A percentile compares a stretch with the other conserved stretches of the same genome.
These are phyloP conservation scores for Ceratina calcarata DNA, from an alignment of 1,140 invertebrate species.

Conservation along the genomic window DNA sequence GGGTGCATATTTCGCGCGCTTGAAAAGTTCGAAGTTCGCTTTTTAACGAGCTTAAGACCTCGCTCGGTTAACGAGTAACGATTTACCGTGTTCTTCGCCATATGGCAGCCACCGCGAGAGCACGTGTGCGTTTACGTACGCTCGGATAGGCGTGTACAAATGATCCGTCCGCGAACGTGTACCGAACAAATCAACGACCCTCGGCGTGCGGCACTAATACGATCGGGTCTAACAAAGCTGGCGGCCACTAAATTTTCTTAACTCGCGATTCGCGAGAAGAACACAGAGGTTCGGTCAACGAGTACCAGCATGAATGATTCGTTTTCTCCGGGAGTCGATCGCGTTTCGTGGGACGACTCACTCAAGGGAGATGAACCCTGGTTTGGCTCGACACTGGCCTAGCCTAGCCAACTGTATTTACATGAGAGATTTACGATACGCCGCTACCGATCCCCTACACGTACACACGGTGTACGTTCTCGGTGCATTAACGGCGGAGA, in stretches of 20 bases:
- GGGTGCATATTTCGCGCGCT: conserved; percentile 47
- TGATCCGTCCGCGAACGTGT: not conserved
- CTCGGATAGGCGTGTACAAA: not conserved
- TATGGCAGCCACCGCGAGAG: conserved; percentile 47
- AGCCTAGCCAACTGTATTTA: conserved; percentile 47
- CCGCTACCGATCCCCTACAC: conserved; percentile 39
- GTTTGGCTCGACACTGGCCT: conserved; percentile 39
- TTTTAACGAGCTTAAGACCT: conserved; percentile 60
- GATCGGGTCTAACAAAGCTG: conserved; percentile 66
- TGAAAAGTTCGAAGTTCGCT: conserved; percentile 62
- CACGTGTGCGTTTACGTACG: not conserved
- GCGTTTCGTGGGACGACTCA: conserved; percentile 44
- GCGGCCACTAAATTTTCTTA: conserved; percentile 65
- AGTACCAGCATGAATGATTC: conserved; percentile 41
- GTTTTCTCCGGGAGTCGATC: not conserved
- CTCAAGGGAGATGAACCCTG: conserved; percentile 29
- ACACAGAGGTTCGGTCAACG: not conserved
- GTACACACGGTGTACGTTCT: conserved; percentile 29
- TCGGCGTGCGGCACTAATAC: conserved; percentile 55
- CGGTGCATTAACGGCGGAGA: conserved; percentile 56
- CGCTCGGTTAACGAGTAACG: conserved; percentile 61
- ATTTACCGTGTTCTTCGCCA: conserved; percentile 61
- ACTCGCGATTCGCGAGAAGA: not conserved
- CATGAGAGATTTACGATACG: conserved; percentile 59
- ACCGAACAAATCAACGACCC: conserved; percentile 57